Conservation (phyloP, 2,797 vertebrate genomes). For the Anolis apletophallus region DNA sequence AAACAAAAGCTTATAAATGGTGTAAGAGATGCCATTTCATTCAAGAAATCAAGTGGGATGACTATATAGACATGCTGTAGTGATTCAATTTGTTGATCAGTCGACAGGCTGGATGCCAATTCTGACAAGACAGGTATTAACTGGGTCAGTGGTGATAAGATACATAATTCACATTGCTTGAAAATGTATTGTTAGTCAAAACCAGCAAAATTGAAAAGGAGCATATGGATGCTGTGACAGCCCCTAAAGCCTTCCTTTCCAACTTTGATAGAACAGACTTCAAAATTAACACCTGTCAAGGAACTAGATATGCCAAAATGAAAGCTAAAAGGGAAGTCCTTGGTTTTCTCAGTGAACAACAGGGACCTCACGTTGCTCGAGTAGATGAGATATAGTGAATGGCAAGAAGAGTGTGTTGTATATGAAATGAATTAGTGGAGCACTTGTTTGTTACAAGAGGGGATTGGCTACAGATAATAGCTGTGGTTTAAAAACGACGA, state of each 20-base stretch:
- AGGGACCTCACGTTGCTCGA: background rate
- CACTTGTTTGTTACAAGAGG: conserved; percentile 7
- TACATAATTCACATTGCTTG: background rate
- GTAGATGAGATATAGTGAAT: background rate
- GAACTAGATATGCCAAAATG: background rate
- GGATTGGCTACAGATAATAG: background rate
- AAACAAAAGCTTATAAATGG: background rate
- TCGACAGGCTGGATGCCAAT: background rate
- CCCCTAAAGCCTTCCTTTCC: background rate
- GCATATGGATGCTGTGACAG: background rate
- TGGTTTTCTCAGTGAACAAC: background rate
- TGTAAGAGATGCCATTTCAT: background rate
- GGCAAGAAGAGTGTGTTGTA: background rate
- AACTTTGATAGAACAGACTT: background rate
- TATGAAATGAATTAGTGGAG: conserved; percentile 3
- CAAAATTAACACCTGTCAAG: background rate
- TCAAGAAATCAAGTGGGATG: background rate
- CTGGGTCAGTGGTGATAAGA: too few species aligned
- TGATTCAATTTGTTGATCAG: background rate
- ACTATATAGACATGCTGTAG: background rate
- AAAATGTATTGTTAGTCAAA: background rate
- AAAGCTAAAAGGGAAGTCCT: conserved; percentile 10
- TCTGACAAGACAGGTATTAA: background rate
- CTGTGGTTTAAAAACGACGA: conserved; percentile 16
- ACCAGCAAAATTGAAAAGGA: background rate